A percentile compares a stretch with the other conserved stretches of the same genome.
Evolutionary conservation across 2,113 vertebrate genomes (phyloP).

Genomic region (Campylomormyrus numenius): DNA sequence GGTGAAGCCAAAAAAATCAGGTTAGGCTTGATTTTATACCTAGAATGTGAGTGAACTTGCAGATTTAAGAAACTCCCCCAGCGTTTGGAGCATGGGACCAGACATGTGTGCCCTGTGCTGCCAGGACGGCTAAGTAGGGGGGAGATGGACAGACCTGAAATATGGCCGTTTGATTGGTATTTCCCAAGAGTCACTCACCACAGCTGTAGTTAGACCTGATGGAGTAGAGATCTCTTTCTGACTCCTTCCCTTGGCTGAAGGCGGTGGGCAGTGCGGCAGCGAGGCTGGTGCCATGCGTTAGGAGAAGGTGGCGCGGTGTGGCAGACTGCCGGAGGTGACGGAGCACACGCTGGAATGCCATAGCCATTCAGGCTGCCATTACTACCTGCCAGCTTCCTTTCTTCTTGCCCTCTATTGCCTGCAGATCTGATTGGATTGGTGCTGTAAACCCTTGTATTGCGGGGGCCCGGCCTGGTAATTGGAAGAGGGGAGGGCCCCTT

Average conservation of each 20-base stretch:
- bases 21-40: not conserved
- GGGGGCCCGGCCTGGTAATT: constrained; percentile 60
- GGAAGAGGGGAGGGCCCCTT: constrained; percentile 63
- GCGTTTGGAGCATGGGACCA: not conserved
- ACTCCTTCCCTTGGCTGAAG: not conserved
- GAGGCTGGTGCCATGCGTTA: not conserved
- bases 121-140: not conserved
- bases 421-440: constrained; percentile 70
- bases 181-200: not conserved
- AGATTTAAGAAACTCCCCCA: not conserved
- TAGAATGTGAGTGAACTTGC: not conserved
- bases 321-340: constrained; percentile 15
- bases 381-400: constrained; percentile 68
- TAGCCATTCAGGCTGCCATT: constrained; percentile 66
- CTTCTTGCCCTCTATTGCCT: constrained; percentile 66
- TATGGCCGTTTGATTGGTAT: not conserved
- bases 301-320: not conserved
- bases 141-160: not conserved
- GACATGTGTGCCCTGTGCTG: not conserved
- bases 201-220: not conserved
- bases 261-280: not conserved
- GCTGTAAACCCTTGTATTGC: constrained; percentile 62
- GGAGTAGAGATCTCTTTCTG: not conserved
- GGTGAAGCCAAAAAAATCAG: not conserved
- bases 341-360: constrained; percentile 59